Conservation (phyloP, 1,140 invertebrate genomes). For the Caenorhabditis elegans region WBcel235 BX284604.4:13572501-13573000, state of each 20-base stretch:
- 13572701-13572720: conserved; percentile 37
- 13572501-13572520: too few species aligned
- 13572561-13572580: too few species aligned
- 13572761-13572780: conserved; percentile 46
- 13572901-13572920: conserved; percentile 63
- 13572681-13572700: conserved; percentile 48
- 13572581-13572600: too few species aligned
- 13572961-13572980: conserved; percentile 47
- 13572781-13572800: conserved; percentile 54
- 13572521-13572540: too few species aligned
- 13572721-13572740: conserved; percentile 49
- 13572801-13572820: conserved; percentile 49
- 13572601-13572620: conserved; percentile 53
- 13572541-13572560: too few species aligned
- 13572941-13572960: conserved; percentile 44
- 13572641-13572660: not conserved
- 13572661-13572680: conserved; percentile 50
- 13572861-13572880: conserved; percentile 45
- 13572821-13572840: conserved; percentile 48
- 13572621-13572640: conserved; percentile 47
- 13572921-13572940: conserved; percentile 31
- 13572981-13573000: not conserved
- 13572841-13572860: conserved; percentile 47
- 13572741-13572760: conserved; percentile 52
- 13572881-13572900: conserved; percentile 52